These are phyloP conservation scores for Albula goreensis DNA, from an alignment of 2,113 vertebrate genomes.

Conservation along the genomic window DNA sequence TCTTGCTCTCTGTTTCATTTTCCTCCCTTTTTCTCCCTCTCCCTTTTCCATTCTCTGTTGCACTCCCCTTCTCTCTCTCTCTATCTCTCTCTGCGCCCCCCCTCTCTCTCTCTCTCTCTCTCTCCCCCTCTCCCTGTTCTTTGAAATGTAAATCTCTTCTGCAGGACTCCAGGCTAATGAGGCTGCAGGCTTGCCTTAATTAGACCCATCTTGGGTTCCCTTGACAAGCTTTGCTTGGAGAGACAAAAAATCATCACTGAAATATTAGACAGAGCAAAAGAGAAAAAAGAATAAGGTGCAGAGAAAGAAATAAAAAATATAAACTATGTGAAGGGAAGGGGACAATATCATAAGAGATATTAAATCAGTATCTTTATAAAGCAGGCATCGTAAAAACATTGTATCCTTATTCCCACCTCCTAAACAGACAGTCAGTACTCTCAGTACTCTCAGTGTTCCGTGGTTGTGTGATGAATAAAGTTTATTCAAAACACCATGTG, in stretches of 20 bases:
- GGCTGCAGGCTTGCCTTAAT: slow-evolving; percentile 41
- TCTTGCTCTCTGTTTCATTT: not conserved
- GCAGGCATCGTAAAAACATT: no score
- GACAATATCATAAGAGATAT: not conserved
- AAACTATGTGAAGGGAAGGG: not conserved
- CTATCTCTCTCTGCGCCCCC: rapidly evolving
- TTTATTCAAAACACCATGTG: no score
- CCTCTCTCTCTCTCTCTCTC: slow-evolving; percentile 17
- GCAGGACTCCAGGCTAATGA: slow-evolving; percentile 50
- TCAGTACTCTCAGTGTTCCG: no score
- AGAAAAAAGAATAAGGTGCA: not conserved
- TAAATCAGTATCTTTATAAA: not conserved
- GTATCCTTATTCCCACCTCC: no score
- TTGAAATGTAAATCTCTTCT: slow-evolving; percentile 58
- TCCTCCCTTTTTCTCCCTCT: not conserved
- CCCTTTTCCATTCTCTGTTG: not conserved
- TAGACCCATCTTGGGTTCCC: slow-evolving; percentile 43
- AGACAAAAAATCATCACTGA: slow-evolving; percentile 1
- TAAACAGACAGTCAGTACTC: no score
- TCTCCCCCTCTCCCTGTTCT: slow-evolving; percentile 26
- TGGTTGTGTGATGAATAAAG: no score
- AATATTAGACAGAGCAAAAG: slow-evolving; percentile 9
- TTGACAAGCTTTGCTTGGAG: slow-evolving; percentile 11
- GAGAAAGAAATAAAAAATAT: not conserved
- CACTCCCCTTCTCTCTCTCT: not conserved